phyloP scores from a whole-genome alignment of 2,797 vertebrate genomes.

The Tapirus indicus region DNA sequence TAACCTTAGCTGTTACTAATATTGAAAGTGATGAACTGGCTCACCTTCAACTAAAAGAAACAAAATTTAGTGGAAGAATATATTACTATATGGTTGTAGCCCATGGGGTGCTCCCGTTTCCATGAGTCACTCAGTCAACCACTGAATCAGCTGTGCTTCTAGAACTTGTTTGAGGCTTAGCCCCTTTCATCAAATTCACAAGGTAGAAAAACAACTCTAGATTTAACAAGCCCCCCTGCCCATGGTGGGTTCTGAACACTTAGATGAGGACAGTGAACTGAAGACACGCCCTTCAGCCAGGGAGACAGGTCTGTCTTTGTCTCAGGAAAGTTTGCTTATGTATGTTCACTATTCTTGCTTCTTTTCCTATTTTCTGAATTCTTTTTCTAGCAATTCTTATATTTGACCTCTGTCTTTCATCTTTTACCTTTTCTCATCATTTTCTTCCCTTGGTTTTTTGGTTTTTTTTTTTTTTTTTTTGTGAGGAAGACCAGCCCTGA shows the following conservation, averaged over 20 bases:
- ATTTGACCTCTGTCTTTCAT: neutral
- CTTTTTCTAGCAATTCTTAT: neutral
- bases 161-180: neutral
- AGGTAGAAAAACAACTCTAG: neutral
- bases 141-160: neutral
- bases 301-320: no score
- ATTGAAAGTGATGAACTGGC: neutral
- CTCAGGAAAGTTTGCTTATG: neutral
- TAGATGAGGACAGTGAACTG: neutral
- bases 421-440: neutral
- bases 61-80: neutral
- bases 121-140: neutral
- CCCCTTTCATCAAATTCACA: neutral
- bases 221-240: neutral
- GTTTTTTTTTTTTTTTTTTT: no score
- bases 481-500: no score
- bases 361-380: neutral
- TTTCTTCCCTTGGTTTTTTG: neutral
- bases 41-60: neutral
- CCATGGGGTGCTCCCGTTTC: neutral
- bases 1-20: neutral
- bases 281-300: neutral
- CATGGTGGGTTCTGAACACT: no score
- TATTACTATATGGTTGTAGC: no score
- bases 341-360: neutral